Percentiles rank a stretch among this genome's conserved stretches.
Evolutionary conservation across 2,888 invertebrate genomes (phyloP).

Genomic region (Diabrotica balteata): DNA sequence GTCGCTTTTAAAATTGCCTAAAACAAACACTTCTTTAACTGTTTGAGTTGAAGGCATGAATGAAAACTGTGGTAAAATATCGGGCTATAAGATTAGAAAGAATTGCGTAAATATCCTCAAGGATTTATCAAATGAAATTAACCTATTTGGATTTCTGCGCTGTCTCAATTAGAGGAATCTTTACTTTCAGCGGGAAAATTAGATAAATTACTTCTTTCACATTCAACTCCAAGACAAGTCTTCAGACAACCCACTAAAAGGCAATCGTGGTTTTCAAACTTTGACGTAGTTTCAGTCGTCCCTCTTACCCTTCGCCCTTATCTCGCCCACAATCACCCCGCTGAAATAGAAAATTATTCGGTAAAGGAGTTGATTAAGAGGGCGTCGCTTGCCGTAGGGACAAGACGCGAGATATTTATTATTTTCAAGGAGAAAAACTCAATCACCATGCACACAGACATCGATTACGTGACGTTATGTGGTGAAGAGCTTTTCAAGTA

Average conservation of each 20-base stretch:
- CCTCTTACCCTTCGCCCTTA: background rate
- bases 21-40: too few relatives aligned
- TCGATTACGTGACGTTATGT: too few relatives aligned
- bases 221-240: constrained; percentile 9
- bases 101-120: background rate
- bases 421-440: too few relatives aligned
- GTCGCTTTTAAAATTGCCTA: too few relatives aligned
- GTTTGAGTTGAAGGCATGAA: too few relatives aligned
- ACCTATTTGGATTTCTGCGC: constrained; percentile 8
- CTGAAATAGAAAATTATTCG: background rate
- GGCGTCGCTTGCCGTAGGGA: too few relatives aligned
- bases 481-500: too few relatives aligned
- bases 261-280: constrained; percentile 18
- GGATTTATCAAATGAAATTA: constrained; percentile 8
- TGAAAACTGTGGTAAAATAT: too few relatives aligned
- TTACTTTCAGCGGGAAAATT: constrained; percentile 9
- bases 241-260: constrained; percentile 19
- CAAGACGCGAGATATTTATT: too few relatives aligned
- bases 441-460: too few relatives aligned
- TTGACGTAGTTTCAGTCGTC: constrained; percentile 9
- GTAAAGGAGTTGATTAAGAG: too few relatives aligned
- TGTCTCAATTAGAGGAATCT: constrained; percentile 9
- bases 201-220: constrained; percentile 14
- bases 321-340: background rate
- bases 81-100: too few relatives aligned